These are phyloP conservation scores for Hydrocynus forskahlii DNA, from an alignment of 2,797 vertebrate species.

Conservation along the genomic window DNA sequence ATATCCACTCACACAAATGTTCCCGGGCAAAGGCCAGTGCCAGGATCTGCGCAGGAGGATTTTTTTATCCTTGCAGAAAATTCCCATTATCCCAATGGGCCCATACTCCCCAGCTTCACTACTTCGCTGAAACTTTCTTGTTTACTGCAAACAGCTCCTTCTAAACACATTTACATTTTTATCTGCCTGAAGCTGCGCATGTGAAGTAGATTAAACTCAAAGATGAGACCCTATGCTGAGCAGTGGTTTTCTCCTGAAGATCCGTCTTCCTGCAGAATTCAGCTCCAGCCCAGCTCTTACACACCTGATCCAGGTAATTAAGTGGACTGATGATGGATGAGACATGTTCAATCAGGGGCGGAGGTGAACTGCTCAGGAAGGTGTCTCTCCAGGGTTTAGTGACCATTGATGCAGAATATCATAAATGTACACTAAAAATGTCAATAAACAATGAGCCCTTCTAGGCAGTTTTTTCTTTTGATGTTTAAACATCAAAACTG, in stretches of 20 bases:
- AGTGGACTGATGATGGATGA: too few relatives aligned
- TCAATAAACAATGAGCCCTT: too few relatives aligned
- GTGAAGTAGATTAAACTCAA: background rate
- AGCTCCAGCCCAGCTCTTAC: too few relatives aligned
- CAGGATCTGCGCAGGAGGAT: conserved; percentile 9
- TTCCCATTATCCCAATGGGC: conserved; percentile 38
- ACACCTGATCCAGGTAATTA: too few relatives aligned
- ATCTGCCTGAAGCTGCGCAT: background rate
- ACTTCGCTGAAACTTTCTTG: conserved; percentile 9
- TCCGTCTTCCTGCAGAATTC: too few relatives aligned
- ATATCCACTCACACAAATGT: conserved; percentile 48
- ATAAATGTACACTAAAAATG: too few relatives aligned
- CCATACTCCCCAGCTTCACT: background rate
- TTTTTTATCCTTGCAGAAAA: conserved; percentile 37
- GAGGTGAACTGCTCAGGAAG: too few relatives aligned
- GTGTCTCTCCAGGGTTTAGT: too few relatives aligned
- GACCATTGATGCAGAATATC: background rate
- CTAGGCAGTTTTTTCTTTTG: too few relatives aligned
- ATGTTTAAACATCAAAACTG: too few relatives aligned
- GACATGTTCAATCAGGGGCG: too few relatives aligned
- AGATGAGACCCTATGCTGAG: background rate
- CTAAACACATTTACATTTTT: conserved; percentile 5
- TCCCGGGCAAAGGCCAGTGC: conserved; percentile 20
- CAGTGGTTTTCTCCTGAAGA: too few relatives aligned
- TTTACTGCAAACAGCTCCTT: background rate